Evolutionary conservation across 2,113 vertebrate genomes (phyloP), one percentile per base, ranked within the genome.

Genomic region (Grammomys dolichurus): DNA sequence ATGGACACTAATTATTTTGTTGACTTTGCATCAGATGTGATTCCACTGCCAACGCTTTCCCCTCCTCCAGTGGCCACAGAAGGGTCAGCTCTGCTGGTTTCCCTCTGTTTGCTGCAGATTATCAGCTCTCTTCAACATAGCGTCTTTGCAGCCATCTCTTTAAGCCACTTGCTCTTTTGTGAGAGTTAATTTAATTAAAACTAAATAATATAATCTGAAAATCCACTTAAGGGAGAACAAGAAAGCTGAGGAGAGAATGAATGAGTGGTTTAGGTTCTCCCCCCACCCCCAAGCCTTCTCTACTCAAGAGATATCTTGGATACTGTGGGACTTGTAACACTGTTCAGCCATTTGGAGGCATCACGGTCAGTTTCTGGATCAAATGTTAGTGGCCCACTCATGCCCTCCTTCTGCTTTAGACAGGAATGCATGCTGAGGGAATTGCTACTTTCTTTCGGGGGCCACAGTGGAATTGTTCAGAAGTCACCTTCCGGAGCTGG

Each of bases 171-270:
- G 72, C 88, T 90, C 93, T 94, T 94, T 87, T 94, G 89, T 91
- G 87, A 92, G 90, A 90, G 94, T 95, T 96, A 97, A 96, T 96
- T 97, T 97, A 96, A 94, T 95, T 96, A 96, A 96, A 95, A 96
- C 90, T 86, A 96, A 97, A 92, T 96, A 92, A 97, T 92, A 93
- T 89, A 93, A 97, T 95, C 95, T 96, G 93, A 26, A 97, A 97
- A 96, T 97, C 95, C 96, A 97, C 94, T 97, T 97, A 96, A 80
- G 33, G 20, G 80, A 95, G 82, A 92, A 87, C 75, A 89, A 73
- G 85, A 84, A 85, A 82, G 75, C 58, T 65, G 69, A 78, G 56
- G 46, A 89, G 43, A 60, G 63, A 95, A 43, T 90, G 94, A 91
- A 51, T 13, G 36, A 93, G 82, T 6, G 24, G 89, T 22, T 4